Evolutionary conservation across 30 jellyfish, hydroid and myxozoan genomes (phyloP).

Genomic region (Turritopsis rubra): DNA sequence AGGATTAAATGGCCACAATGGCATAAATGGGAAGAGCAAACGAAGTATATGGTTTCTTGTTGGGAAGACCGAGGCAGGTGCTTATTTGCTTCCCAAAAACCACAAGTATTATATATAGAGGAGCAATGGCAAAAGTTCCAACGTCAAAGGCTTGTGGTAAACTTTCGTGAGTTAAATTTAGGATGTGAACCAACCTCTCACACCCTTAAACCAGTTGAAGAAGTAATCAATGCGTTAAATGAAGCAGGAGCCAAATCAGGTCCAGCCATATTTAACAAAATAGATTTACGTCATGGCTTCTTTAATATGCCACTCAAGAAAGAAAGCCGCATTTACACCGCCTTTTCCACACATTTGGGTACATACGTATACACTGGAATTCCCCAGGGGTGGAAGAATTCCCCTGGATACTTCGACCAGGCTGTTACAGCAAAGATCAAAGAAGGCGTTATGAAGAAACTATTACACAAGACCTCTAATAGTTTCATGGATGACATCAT

Average conservation of each 20-base stretch:
- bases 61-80: too few species aligned
- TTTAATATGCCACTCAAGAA: neutral
- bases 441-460: neutral
- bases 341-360: neutral
- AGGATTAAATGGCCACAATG: too few species aligned
- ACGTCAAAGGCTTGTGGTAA: neutral
- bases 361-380: neutral
- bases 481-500: neutral
- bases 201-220: neutral
- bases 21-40: too few species aligned
- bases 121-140: too few species aligned
- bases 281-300: neutral
- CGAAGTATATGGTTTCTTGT: too few species aligned
- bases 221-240: neutral
- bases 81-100: too few species aligned
- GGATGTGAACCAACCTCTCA: neutral
- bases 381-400: neutral
- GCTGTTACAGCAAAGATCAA: neutral
- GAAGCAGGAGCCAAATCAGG: neutral
- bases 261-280: neutral
- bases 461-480: neutral
- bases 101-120: too few species aligned
- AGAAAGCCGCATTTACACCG: neutral
- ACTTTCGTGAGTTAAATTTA: neutral
- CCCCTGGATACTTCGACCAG: neutral